Percentiles rank a stretch among this genome's conserved stretches.
These are phyloP conservation scores for Bimastos eiseni DNA, from an alignment of 2,888 invertebrate genomes.

Conservation along the genomic window DNA sequence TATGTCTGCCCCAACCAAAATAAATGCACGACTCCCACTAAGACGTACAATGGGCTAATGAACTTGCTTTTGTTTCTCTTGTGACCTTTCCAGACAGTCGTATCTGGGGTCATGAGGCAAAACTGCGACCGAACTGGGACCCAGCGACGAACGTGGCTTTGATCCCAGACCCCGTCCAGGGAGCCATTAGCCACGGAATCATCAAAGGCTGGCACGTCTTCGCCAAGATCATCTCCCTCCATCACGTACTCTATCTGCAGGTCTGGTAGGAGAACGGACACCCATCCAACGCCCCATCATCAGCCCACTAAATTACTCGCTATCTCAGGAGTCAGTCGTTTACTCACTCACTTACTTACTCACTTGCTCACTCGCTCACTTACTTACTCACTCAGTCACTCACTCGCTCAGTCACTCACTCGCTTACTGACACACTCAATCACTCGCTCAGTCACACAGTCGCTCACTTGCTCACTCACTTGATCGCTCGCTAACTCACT, in stretches of 20 bases:
- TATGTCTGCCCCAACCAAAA: no score
- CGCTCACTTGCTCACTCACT: no score
- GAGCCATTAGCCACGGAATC: constrained; percentile 38
- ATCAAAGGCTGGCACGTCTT: constrained; percentile 45
- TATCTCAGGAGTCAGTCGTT: not conserved
- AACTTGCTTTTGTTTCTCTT: not conserved
- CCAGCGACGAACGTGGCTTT: constrained; percentile 36
- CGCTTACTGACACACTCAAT: not conserved
- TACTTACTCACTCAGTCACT: not conserved
- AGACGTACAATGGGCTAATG: no score
- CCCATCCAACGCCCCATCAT: no score
- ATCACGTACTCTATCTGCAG: constrained; percentile 42
- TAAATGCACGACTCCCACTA: no score
- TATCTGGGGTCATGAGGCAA: constrained; percentile 45
- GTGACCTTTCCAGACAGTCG: constrained; percentile 29
- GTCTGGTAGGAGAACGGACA: constrained; percentile 29
- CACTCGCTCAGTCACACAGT: no score
- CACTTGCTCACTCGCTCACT: no score
- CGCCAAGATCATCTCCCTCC: constrained; percentile 43
- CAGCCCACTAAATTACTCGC: not conserved
- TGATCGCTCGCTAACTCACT: no score
- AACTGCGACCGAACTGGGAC: constrained; percentile 41
- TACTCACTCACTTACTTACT: no score
- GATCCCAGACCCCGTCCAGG: constrained; percentile 44
- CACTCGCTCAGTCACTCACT: not conserved